These are phyloP conservation scores for Trogon melanurus DNA, from an alignment of 2,113 vertebrate genomes.

Conservation along the genomic window DNA sequence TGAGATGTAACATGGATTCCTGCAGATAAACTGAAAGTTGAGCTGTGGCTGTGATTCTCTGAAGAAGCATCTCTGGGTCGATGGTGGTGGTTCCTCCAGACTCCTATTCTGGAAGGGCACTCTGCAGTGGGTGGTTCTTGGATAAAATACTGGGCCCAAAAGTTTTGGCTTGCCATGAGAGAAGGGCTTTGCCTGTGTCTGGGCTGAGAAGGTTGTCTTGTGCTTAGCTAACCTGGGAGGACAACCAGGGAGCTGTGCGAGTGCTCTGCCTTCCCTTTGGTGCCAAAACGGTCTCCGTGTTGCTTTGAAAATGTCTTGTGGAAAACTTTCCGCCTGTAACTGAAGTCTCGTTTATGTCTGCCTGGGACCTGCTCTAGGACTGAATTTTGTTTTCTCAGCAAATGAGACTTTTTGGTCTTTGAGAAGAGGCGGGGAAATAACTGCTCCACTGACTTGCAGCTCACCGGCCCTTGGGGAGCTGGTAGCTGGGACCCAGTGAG, in stretches of 20 bases:
- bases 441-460: background rate
- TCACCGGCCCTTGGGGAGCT: rapidly evolving
- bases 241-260: background rate
- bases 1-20: background rate
- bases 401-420: background rate
- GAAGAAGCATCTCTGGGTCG: background rate
- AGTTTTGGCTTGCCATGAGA: background rate
- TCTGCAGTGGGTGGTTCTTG: background rate
- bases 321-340: conserved; percentile 27
- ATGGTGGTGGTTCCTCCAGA: background rate
- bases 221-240: background rate
- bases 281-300: background rate
- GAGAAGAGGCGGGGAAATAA: background rate
- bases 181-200: background rate
- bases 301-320: background rate
- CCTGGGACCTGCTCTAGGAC: background rate
- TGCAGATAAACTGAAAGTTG: background rate
- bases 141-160: background rate
- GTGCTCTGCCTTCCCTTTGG: background rate
- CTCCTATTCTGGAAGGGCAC: background rate
- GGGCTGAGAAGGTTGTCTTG: background rate
- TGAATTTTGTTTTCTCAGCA: conserved; percentile 21
- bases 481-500: background rate
- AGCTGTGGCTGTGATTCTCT: background rate
- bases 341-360: conserved; percentile 2